These are phyloP conservation scores for Lycorma delicatula DNA, from an alignment of 1,140 invertebrate species.

Conservation along the genomic window DNA sequence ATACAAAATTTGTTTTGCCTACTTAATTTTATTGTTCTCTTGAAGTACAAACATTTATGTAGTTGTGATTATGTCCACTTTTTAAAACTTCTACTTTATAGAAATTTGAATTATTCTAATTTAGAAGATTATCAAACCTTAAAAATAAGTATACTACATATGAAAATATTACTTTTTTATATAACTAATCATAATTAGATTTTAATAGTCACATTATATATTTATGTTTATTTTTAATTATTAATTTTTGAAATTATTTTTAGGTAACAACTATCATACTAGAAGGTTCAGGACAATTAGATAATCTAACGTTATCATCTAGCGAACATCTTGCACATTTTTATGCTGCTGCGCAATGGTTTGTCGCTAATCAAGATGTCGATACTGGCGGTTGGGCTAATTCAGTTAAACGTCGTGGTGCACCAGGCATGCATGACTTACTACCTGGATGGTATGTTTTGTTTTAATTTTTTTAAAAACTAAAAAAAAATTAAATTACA, in stretches of 20 bases:
- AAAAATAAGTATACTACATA: no score
- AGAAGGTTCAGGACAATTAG: slow-evolving; percentile 65
- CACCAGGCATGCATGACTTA: slow-evolving; percentile 65
- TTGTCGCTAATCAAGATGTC: slow-evolving; percentile 75
- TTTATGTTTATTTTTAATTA: slow-evolving; percentile 9
- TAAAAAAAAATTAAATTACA: no score
- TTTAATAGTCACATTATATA: not conserved
- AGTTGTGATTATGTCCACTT: no score
- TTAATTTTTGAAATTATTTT: slow-evolving; percentile 13
- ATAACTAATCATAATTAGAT: not conserved
- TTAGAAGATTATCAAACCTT: no score
- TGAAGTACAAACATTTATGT: no score
- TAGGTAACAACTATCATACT: slow-evolving; percentile 54
- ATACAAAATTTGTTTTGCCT: no score
- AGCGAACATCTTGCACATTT: slow-evolving; percentile 83
- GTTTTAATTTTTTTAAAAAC: slow-evolving; percentile 1
- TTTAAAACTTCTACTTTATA: no score
- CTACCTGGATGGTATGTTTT: slow-evolving; percentile 69
- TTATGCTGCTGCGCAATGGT: slow-evolving; percentile 88
- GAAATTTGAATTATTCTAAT: no score
- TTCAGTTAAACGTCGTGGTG: slow-evolving; percentile 68
- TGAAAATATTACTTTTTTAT: no score
- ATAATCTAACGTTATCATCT: slow-evolving; percentile 74
- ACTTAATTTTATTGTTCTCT: no score
- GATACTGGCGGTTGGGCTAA: slow-evolving; percentile 82